Percentiles rank a stretch among this genome's conserved stretches.
Evolutionary conservation across 2,888 invertebrate genomes (phyloP).

Genomic region (Epinotia brunnichana): DNA sequence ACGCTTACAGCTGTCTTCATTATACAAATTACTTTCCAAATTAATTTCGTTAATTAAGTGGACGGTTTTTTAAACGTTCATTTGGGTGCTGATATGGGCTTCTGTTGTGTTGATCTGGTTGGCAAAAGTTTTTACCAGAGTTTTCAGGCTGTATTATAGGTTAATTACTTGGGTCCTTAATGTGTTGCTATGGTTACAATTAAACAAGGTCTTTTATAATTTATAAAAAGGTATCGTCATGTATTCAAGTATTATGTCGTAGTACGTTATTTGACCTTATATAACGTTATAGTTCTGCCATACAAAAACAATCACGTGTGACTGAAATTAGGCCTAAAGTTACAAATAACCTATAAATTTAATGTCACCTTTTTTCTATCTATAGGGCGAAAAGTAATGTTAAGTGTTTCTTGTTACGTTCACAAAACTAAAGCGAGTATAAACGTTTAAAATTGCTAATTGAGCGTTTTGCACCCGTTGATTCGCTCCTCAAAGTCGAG

Average conservation of each 20-base stretch:
- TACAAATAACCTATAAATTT: neutral
- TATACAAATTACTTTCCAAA: slow-evolving; percentile 65
- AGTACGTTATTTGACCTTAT: neutral
- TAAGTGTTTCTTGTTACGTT: neutral
- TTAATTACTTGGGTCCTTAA: slow-evolving; percentile 27
- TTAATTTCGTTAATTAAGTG: slow-evolving; percentile 65
- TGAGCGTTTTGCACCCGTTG: slow-evolving; percentile 34
- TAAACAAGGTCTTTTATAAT: neutral
- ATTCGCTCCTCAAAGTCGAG: slow-evolving; percentile 52
- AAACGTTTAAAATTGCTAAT: slow-evolving; percentile 29
- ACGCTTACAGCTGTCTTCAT: slow-evolving; percentile 62
- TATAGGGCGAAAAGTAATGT: neutral
- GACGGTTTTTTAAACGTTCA: slow-evolving; percentile 49
- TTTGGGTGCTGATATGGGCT: slow-evolving; percentile 30
- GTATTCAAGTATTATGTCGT: neutral
- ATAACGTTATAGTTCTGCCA: neutral
- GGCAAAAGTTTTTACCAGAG: slow-evolving; percentile 1
- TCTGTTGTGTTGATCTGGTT: slow-evolving; percentile 23
- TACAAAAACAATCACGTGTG: neutral
- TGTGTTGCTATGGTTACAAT: slow-evolving; percentile 2
- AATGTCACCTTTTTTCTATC: neutral
- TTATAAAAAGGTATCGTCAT: neutral
- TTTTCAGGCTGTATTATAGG: slow-evolving; percentile 10
- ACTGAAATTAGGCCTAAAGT: neutral
- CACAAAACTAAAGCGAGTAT: neutral